Conservation (phyloP, 2,113 vertebrate species). For the Peromyscus californicus region DNA sequence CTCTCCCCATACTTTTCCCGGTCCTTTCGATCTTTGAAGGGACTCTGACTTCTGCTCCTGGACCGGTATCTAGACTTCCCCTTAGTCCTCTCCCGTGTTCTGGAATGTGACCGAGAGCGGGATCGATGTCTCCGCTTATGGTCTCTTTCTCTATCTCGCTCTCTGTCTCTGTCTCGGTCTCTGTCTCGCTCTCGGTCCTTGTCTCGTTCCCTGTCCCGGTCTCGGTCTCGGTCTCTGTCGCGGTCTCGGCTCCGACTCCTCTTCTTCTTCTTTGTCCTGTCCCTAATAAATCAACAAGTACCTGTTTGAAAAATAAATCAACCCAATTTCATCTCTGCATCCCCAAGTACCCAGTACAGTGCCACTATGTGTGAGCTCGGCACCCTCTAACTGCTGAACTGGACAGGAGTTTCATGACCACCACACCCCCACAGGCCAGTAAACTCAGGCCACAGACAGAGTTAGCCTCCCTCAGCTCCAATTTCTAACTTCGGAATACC, state of each 20-base stretch:
- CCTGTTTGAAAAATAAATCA: slow-evolving; percentile 50
- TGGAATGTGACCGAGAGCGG: slow-evolving; percentile 93
- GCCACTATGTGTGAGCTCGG: background rate
- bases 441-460: background rate
- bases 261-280: slow-evolving; percentile 89
- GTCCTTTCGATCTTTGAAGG: slow-evolving; percentile 88
- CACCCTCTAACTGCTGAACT: background rate
- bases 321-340: background rate
- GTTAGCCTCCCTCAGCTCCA: background rate
- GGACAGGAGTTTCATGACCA: background rate
- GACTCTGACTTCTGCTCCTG: slow-evolving; percentile 92
- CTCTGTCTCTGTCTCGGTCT: slow-evolving; percentile 72
- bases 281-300: slow-evolving; percentile 73
- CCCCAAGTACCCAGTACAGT: background rate
- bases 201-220: slow-evolving; percentile 84
- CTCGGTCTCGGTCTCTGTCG: slow-evolving; percentile 87
- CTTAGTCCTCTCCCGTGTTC: slow-evolving; percentile 89
- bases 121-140: slow-evolving; percentile 87
- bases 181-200: slow-evolving; percentile 86
- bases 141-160: slow-evolving; percentile 87
- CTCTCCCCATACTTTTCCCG: slow-evolving; percentile 84
- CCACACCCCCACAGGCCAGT: background rate
- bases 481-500: background rate
- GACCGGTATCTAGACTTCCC: slow-evolving; percentile 86
- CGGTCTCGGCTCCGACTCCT: slow-evolving; percentile 84